These are phyloP conservation scores for Acrossocheilus fasciatus DNA, from an alignment of 2,797 vertebrate genomes.

Conservation along the genomic window DNA sequence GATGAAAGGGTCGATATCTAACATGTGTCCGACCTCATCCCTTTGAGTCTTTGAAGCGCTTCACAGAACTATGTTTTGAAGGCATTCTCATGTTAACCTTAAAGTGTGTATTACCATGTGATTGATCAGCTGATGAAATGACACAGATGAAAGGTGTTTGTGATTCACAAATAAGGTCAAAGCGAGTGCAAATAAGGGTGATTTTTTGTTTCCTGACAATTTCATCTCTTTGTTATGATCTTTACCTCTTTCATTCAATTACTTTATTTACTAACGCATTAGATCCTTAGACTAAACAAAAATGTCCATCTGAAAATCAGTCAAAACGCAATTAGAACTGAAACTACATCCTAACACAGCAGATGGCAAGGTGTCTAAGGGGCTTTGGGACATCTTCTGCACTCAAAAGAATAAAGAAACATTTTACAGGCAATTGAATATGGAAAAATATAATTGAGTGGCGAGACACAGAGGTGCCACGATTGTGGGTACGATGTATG, in stretches of 20 bases:
- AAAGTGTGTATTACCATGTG: conserved; percentile 61
- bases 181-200: background rate
- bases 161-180: conserved; percentile 24
- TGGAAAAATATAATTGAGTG: background rate
- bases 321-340: conserved; percentile 15
- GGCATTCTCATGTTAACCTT: conserved; percentile 61
- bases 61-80: conserved; percentile 53
- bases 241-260: conserved; percentile 16
- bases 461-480: background rate
- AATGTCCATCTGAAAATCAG: background rate
- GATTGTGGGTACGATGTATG: background rate
- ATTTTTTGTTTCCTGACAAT: background rate
- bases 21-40: conserved; percentile 13
- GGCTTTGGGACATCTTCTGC: conserved; percentile 6
- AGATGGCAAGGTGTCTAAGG: conserved; percentile 38
- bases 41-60: conserved; percentile 42
- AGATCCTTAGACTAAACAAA: conserved; percentile 35
- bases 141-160: conserved; percentile 32
- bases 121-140: conserved; percentile 29
- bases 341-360: conserved; percentile 39
- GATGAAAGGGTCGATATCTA: conserved; percentile 71
- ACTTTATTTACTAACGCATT: background rate
- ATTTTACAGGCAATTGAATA: conserved; percentile 23
- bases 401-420: conserved; percentile 14
- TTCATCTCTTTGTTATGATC: conserved; percentile 1